Base-by-base conservation (phyloP, 2,888 invertebrate genomes). In the Pyrgus malvae region DNA sequence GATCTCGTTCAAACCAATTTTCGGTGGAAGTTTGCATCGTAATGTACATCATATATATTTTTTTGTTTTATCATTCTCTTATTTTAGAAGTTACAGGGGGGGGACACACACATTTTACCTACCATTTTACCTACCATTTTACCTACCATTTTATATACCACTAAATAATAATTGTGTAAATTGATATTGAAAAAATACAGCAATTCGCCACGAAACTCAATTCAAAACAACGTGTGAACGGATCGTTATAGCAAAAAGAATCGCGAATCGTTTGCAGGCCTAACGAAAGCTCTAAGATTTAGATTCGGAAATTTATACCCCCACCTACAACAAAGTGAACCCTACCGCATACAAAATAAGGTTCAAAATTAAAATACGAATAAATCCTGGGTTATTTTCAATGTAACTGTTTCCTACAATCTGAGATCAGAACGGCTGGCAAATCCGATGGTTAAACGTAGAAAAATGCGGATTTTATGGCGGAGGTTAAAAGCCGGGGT, bases 371-470 rank as follows among this genome's bases (percentile, higher is more conserved):
- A 41, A 46, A 49, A 41, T 23, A 42, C 29, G 3, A 31, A n/a
- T 31, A 21, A 37, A 21, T 16, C 31, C 23, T 19, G 35, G 25
- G 12, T 40, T 42, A 35, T 58, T 56, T 75, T 68, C 70, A 78
- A 78, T 72, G 73, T 71, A 71, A 70, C 72, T 68, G 67, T 76
- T 73, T 68, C 67, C 71, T 70, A 72, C 72, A 77, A 79, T 78
- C 78, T 78, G 66, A 67, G 70, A 78, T 80, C 80, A 66, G 69
- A 68, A 71, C 61, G 67, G 61, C 50, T 31, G 65, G 65, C 67
- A 70, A 75, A 74, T 76, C 74, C 74, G 70, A 71, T 68, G 71
- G 70, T 66, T 69, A 65, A 67, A 67, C 57, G 69, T 65, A 61
- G 68, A 69, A 75, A 74, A 67, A 65, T 71, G 72, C 62, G 63